These are phyloP conservation scores for Siphamia tubifer DNA, from an alignment of 2,113 vertebrate genomes.

Conservation along the genomic window DNA sequence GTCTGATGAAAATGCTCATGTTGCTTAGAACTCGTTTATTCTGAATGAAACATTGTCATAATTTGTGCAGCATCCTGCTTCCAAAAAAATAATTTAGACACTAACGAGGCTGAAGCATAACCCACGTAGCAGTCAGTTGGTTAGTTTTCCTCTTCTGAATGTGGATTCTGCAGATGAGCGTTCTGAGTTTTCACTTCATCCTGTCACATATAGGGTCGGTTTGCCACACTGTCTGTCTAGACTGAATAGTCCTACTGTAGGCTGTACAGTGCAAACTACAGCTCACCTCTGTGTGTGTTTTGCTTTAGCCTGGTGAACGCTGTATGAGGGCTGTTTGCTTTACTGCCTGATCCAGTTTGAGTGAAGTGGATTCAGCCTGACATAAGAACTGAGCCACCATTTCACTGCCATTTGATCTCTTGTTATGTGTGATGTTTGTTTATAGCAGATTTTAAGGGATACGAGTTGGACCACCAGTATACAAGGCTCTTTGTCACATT, in stretches of 20 bases:
- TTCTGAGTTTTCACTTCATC: background rate
- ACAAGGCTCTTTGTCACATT: background rate
- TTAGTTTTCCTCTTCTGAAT: background rate
- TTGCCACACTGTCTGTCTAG: slow-evolving; percentile 3
- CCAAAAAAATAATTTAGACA: background rate
- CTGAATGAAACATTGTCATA: slow-evolving; percentile 10
- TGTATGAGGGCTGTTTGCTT: slow-evolving; percentile 22
- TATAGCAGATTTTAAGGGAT: background rate
- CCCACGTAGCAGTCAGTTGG: too few relatives aligned
- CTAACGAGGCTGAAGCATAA: background rate
- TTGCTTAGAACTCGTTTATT: background rate
- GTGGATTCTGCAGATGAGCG: background rate
- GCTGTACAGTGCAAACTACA: background rate
- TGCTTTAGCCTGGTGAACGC: background rate
- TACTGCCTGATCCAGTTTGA: background rate
- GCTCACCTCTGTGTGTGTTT: background rate
- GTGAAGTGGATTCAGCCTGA: background rate
- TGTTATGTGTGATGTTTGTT: background rate
- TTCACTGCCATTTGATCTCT: background rate
- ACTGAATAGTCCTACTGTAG: slow-evolving; percentile 37
- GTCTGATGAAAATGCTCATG: slow-evolving; percentile 28
- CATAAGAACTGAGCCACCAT: background rate
- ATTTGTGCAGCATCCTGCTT: slow-evolving; percentile 1
- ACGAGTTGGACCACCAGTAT: background rate
- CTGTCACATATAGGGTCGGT: slow-evolving; percentile 8